A percentile compares a stretch with the other conserved stretches of the same genome.
These are phyloP conservation scores for Tubulanus polymorphus DNA, from an alignment of 2,888 invertebrate genomes.

Conservation along the genomic window DNA sequence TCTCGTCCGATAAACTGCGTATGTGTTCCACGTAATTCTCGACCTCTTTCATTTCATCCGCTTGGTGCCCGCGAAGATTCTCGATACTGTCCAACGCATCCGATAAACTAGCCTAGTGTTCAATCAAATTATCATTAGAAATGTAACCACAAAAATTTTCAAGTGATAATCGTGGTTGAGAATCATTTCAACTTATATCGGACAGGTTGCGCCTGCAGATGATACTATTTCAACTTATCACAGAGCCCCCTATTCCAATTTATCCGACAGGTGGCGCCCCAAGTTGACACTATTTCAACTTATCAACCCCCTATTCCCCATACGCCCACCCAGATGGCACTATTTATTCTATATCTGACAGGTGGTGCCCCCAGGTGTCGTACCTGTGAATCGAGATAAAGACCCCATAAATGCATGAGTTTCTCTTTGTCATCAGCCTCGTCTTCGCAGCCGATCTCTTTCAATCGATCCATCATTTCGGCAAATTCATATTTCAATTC, in stretches of 20 bases:
- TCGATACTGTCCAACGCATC: slow-evolving; percentile 31
- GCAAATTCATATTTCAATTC: no score
- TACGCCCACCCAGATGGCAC: no score
- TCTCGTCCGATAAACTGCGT: slow-evolving; percentile 43
- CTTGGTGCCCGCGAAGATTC: slow-evolving; percentile 36
- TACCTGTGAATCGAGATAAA: slow-evolving; percentile 40
- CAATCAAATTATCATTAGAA: background rate
- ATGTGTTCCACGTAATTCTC: slow-evolving; percentile 55
- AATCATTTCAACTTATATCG: no score
- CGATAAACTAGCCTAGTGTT: slow-evolving; percentile 32
- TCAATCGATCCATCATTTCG: slow-evolving; percentile 32
- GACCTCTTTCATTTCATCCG: slow-evolving; percentile 55
- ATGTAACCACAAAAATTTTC: background rate
- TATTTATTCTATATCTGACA: no score
- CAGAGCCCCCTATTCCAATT: no score
- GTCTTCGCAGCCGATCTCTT: slow-evolving; percentile 38
- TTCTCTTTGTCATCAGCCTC: slow-evolving; percentile 38
- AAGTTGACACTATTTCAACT: no score
- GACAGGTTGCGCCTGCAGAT: no score
- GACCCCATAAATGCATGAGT: slow-evolving; percentile 39
- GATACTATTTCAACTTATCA: no score
- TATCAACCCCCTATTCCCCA: no score
- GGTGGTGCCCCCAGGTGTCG: no score
- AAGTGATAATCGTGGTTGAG: background rate
- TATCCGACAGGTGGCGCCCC: no score